phyloP scores from a whole-genome alignment of 2,113 vertebrate species.

The Engystomops pustulosus region DNA sequence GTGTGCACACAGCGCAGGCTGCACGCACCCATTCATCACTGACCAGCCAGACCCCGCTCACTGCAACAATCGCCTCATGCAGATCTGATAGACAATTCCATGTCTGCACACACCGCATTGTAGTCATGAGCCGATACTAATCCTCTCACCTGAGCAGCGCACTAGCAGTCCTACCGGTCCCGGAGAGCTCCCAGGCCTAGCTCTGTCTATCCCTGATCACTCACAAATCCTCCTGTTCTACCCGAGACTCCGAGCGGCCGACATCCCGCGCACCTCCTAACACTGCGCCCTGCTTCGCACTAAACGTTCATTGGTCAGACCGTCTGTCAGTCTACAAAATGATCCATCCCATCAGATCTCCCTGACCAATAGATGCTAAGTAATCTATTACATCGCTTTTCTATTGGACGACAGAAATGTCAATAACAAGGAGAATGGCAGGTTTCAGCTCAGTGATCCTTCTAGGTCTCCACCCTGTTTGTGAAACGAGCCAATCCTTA shows the following conservation, averaged over 20 bases:
- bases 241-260: slow-evolving; percentile 48
- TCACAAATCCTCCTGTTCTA: slow-evolving; percentile 31
- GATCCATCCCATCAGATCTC: neutral
- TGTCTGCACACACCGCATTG: neutral
- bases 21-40: neutral
- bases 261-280: slow-evolving; percentile 57
- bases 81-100: neutral
- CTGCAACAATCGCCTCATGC: too few species aligned
- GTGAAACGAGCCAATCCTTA: neutral
- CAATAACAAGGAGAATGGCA: slow-evolving; percentile 3
- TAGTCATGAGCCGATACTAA: neutral
- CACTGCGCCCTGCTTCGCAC: slow-evolving; percentile 49
- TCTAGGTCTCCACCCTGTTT: neutral
- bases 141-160: slow-evolving; percentile 22
- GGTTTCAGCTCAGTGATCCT: neutral
- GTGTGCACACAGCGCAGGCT: too few species aligned
- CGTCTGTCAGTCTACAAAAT: neutral
- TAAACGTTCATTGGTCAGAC: slow-evolving; percentile 35
- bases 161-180: neutral
- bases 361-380: neutral
- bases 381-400: neutral
- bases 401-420: slow-evolving; percentile 3
- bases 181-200: slow-evolving; percentile 13
- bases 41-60: too few species aligned
- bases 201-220: neutral